These are phyloP conservation scores for Euphydryas editha DNA, from an alignment of 2,888 invertebrate genomes.

Conservation along the genomic window DNA sequence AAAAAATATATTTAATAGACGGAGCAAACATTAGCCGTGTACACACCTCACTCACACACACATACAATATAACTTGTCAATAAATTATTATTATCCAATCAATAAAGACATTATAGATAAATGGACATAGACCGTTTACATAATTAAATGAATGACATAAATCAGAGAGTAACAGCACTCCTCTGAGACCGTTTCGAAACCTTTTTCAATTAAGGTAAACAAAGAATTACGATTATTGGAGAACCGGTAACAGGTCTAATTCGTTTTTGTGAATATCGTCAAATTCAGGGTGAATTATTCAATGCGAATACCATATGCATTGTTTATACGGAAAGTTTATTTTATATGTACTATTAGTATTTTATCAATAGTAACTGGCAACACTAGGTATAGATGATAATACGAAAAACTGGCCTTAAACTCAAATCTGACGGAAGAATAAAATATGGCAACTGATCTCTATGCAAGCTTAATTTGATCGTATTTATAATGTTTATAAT, in stretches of 20 bases:
- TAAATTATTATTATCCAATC: slow-evolving; percentile 2
- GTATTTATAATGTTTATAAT: too few species aligned
- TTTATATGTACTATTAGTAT: neutral
- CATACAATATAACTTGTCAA: neutral
- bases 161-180: slow-evolving; percentile 10
- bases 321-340: neutral
- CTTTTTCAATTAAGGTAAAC: slow-evolving; percentile 22
- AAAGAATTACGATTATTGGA: slow-evolving; percentile 17
- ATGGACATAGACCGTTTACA: slow-evolving; percentile 1
- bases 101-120: slow-evolving; percentile 14
- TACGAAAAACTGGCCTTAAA: too few species aligned
- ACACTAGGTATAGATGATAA: too few species aligned
- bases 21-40: too few species aligned
- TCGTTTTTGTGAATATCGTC: neutral
- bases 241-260: neutral
- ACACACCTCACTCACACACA: too few species aligned
- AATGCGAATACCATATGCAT: neutral
- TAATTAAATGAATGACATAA: slow-evolving; percentile 13
- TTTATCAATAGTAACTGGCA: neutral
- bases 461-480: too few species aligned
- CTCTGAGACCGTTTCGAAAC: slow-evolving; percentile 14
- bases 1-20: too few species aligned
- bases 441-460: too few species aligned
- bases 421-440: too few species aligned
- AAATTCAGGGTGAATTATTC: neutral